Percentiles rank a stretch among this genome's conserved stretches.
These are phyloP conservation scores for Cuniculus paca DNA, from an alignment of 2,797 vertebrate species.

Conservation along the genomic window DNA sequence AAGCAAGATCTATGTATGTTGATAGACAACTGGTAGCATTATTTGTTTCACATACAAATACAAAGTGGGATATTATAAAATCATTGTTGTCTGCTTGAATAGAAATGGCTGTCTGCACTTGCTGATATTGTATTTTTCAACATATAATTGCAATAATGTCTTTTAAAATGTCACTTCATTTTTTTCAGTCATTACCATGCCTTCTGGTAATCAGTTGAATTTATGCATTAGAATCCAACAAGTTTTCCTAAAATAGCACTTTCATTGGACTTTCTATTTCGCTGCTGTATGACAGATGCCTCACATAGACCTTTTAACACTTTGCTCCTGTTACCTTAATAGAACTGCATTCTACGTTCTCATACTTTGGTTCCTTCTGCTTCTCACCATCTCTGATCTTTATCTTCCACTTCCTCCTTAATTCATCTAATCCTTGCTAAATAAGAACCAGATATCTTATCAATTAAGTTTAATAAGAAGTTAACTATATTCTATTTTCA, in stretches of 20 bases:
- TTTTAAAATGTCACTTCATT: slow-evolving; percentile 51
- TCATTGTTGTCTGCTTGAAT: slow-evolving; percentile 64
- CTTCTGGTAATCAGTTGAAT: not conserved
- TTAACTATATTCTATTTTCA: slow-evolving; percentile 3
- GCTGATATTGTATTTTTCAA: slow-evolving; percentile 41
- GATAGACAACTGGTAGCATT: slow-evolving; percentile 53
- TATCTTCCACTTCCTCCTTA: not conserved
- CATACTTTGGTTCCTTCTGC: not conserved
- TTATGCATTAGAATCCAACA: not conserved
- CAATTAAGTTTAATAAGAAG: not conserved
- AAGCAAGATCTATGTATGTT: slow-evolving; percentile 33
- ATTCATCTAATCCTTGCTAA: not conserved
- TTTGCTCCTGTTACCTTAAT: not conserved
- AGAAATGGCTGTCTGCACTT: not conserved
- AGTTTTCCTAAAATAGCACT: not conserved
- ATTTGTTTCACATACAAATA: slow-evolving; percentile 71
- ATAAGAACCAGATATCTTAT: not conserved
- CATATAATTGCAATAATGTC: slow-evolving; percentile 30
- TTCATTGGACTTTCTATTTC: not conserved
- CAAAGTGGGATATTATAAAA: slow-evolving; percentile 68
- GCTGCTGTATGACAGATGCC: not conserved
- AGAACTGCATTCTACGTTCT: not conserved
- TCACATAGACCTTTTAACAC: not conserved
- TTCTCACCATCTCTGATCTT: not conserved
- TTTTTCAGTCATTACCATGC: not conserved